A percentile compares a stretch with the other conserved stretches of the same genome.
These are phyloP conservation scores for Lochmaea crataegi DNA, from an alignment of 2,888 invertebrate species.

Conservation along the genomic window DNA sequence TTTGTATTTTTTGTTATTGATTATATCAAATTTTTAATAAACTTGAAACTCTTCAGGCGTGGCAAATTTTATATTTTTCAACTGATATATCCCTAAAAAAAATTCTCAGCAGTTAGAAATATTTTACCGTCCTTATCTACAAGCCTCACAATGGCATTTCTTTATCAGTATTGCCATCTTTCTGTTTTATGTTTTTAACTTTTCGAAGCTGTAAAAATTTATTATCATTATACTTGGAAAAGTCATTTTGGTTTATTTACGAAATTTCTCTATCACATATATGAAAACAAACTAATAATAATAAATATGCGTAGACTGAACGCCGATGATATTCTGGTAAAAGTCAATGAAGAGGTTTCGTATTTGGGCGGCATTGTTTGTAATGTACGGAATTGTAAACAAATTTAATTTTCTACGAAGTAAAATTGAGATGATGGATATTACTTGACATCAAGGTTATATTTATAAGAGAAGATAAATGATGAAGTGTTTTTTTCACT, in stretches of 20 bases:
- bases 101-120: no score
- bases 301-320: not conserved
- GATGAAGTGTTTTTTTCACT: no score
- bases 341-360: not conserved
- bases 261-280: not conserved
- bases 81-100: no score
- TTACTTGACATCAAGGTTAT: not conserved
- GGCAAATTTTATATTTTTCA: no score
- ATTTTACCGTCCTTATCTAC: not conserved
- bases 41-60: no score
- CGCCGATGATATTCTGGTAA: not conserved
- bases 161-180: not conserved
- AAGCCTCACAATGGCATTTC: not conserved
- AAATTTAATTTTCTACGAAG: not conserved
- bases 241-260: not conserved
- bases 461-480: no score
- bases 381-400: not conserved
- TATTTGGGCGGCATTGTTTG: not conserved
- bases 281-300: conserved; percentile 2
- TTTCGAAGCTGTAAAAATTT: not conserved
- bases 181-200: not conserved
- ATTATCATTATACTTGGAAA: not conserved
- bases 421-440: not conserved
- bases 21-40: no score
- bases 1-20: no score